Base-by-base conservation (phyloP, 2,113 vertebrate genomes). In the Suricata suricatta region DNA sequence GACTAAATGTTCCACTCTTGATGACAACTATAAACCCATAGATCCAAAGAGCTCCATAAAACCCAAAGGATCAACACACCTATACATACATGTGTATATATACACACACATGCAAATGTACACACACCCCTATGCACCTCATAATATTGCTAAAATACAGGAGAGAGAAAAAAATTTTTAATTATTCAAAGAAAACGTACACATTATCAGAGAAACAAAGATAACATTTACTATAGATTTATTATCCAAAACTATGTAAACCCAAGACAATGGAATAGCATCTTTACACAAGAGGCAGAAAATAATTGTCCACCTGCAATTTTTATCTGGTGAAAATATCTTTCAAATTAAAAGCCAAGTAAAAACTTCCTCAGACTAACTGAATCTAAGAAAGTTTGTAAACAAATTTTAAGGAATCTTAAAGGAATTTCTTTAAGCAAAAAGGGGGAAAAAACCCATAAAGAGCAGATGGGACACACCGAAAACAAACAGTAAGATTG, bases 351-450 rank as follows among this genome's bases (percentile, higher is more conserved):
- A 88, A 88, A 54, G 47, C 19, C 85, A 93, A 79, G 21, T 74
- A 41, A 72, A 69, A 71, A 13, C 17, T 25, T 72, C 77, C 27
- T 52, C 4, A 41, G 50, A 38, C 38, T 76, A 89, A 83, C n/a
- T 54, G 21, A 76, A 66, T 35, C 19, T 80, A 79, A 88, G 47
- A 79, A 87, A n/a, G 77, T 72, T 64, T 83, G 10, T 66, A 79
- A 90, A 76, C 44, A 83, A 66, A 15, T 29, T 83, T 66, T 84
- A 90, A 44, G 54, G 31, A 23, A 90, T n/a, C 7, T 90, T 84
- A 88, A 93, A 76, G 16, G 47, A 93, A 66, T 3, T 76, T 83
- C 57, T 95, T 60, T n/a, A 80, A 92, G 52, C 52, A 92, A 92
- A 92, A 63, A 68, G 41, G 33, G 35, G 8, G 5, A 9, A 35